Evolutionary conservation across 2,797 vertebrate genomes (phyloP).

Genomic region (Sebastes vulpes): DNA sequence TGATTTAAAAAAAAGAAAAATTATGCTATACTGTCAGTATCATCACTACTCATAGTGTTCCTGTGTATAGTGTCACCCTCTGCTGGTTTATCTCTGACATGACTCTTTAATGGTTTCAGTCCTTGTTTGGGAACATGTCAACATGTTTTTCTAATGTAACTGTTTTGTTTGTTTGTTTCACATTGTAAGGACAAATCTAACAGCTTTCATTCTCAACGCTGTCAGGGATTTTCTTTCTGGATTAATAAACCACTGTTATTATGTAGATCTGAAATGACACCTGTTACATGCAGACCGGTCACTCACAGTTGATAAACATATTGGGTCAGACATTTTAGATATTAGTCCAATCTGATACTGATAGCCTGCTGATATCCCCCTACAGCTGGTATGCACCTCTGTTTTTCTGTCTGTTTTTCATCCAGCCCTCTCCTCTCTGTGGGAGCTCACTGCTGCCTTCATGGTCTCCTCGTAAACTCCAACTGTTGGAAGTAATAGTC

Average conservation of each 20-base stretch:
- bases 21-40: neutral
- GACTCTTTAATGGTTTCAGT: neutral
- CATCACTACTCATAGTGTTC: neutral
- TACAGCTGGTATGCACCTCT: neutral
- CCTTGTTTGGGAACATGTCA: neutral
- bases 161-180: neutral
- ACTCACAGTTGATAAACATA: neutral
- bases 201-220: neutral
- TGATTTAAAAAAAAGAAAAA: too few species aligned
- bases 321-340: neutral
- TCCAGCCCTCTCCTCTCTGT: neutral
- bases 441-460: slow-evolving; percentile 38
- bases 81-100: slow-evolving; percentile 8
- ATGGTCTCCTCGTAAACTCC: neutral
- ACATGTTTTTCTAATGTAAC: neutral
- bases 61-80: slow-evolving; percentile 15
- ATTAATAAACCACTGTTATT: neutral
- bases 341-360: neutral
- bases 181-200: neutral
- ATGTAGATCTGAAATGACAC: neutral
- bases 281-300: neutral
- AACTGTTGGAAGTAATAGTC: fast-evolving
- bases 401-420: neutral
- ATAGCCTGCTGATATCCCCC: neutral
- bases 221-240: neutral